Conservation (phyloP, 1,140 invertebrate genomes). For the Drosophila novamexicana region DNA sequence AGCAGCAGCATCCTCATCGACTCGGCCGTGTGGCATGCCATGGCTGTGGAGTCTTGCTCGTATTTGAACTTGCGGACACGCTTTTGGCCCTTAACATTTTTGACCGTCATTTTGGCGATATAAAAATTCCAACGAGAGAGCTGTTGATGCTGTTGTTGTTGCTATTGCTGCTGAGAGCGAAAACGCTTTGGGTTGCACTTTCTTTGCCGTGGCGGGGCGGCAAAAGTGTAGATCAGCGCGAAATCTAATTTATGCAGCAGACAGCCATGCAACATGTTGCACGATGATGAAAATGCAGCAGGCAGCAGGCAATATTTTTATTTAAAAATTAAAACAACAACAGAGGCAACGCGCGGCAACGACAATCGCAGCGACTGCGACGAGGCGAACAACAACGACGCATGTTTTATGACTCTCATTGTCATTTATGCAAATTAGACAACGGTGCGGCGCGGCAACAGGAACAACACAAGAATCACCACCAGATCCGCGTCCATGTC, state of each 20-base stretch:
- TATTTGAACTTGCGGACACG: constrained; percentile 82
- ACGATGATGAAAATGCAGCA: constrained; percentile 67
- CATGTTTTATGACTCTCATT: constrained; percentile 84
- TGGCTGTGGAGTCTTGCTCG: constrained; percentile 51
- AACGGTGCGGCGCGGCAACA: constrained; percentile 45
- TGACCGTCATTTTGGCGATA: constrained; percentile 81
- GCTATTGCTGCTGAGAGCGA: constrained; percentile 49
- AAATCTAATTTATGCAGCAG: constrained; percentile 80
- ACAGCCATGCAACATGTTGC: constrained; percentile 73
- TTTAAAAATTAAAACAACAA: constrained; percentile 48
- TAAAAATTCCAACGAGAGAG: constrained; percentile 63
- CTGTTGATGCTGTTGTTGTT: constrained; percentile 22
- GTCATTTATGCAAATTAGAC: constrained; percentile 84
- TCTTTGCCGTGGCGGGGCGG: constrained; percentile 62
- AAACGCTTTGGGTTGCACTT: constrained; percentile 75
- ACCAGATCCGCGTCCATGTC: constrained; percentile 19
- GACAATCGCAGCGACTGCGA: constrained; percentile 47
- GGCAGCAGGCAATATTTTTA: constrained; percentile 70
- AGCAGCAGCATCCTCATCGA: constrained; percentile 22
- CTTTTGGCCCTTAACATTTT: constrained; percentile 83
- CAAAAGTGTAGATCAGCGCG: constrained; percentile 79
- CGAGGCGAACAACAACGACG: constrained; percentile 73
- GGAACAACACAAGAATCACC: constrained; percentile 37
- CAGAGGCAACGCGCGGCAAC: constrained; percentile 32
- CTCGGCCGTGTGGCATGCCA: constrained; percentile 59